A percentile compares a stretch with the other conserved stretches of the same genome.
These are phyloP conservation scores for Sarcophilus harrisii DNA, from an alignment of 2,797 vertebrate genomes.

Conservation along the genomic window DNA sequence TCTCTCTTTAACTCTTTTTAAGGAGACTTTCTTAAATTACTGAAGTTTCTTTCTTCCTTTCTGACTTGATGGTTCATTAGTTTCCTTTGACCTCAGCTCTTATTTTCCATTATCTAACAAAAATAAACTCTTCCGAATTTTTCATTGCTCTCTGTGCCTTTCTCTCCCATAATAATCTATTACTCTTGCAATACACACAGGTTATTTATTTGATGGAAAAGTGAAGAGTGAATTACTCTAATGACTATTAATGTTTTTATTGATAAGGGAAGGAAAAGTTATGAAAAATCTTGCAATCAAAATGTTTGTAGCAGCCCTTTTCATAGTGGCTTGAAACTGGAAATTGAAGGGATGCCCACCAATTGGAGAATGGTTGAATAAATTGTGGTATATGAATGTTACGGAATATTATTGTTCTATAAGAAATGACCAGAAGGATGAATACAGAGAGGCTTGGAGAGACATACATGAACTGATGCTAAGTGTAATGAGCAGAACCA, in stretches of 20 bases:
- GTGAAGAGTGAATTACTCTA: constrained; percentile 59
- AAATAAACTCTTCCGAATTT: constrained; percentile 55
- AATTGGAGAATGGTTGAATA: too few relatives aligned
- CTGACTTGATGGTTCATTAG: neutral
- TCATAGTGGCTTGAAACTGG: too few relatives aligned
- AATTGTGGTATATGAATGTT: too few relatives aligned
- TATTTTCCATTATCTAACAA: constrained; percentile 56
- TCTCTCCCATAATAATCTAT: neutral
- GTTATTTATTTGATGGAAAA: constrained; percentile 60
- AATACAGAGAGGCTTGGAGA: too few relatives aligned
- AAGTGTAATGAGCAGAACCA: too few relatives aligned
- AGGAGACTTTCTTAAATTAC: constrained; percentile 32
- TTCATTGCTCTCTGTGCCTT: neutral
- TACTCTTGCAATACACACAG: constrained; percentile 30
- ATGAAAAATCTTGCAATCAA: constrained; percentile 38
- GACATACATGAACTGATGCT: too few relatives aligned
- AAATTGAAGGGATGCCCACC: too few relatives aligned
- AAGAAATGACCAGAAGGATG: too few relatives aligned
- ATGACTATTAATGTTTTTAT: constrained; percentile 62
- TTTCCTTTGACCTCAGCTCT: constrained; percentile 24
- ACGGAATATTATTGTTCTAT: too few relatives aligned
- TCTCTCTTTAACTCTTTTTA: constrained; percentile 37
- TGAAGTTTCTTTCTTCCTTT: constrained; percentile 18
- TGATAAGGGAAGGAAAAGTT: constrained; percentile 51
- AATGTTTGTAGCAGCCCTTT: too few relatives aligned